Evolutionary conservation across 92 coral and sea anemone species (phyloP).

Genomic region (Paragorgia papillata): DNA sequence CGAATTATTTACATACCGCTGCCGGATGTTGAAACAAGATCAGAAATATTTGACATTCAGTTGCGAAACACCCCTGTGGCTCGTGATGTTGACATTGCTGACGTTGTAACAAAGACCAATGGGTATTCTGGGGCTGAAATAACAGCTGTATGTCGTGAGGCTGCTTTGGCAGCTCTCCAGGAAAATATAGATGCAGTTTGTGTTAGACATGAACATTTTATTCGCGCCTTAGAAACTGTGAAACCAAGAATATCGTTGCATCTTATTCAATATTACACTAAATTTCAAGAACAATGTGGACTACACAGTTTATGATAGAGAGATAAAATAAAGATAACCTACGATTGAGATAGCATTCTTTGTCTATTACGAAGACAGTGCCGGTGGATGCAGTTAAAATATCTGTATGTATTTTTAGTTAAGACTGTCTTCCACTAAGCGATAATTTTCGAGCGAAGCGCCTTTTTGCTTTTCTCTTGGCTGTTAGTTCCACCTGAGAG

Average conservation of each 20-base stretch:
- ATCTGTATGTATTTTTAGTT: no score
- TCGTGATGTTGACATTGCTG: constrained; percentile 61
- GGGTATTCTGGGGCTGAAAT: constrained; percentile 98
- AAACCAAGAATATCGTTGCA: constrained; percentile 76
- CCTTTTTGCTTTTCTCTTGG: no score
- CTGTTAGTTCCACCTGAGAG: no score
- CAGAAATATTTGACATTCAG: constrained; percentile 81
- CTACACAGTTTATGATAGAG: constrained; percentile 68
- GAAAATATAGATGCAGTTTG: constrained; percentile 74
- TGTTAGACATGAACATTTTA: constrained; percentile 70
- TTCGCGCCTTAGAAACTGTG: constrained; percentile 72
- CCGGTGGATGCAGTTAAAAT: no score
- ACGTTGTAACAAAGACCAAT: constrained; percentile 74
- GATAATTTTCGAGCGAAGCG: no score
- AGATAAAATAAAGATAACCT: background rate
- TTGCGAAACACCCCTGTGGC: constrained; percentile 77
- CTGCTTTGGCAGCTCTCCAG: constrained; percentile 87
- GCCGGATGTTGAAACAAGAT: constrained; percentile 80
- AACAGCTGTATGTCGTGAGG: constrained; percentile 90
- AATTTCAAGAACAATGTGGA: constrained; percentile 83
- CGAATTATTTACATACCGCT: constrained; percentile 90
- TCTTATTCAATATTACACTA: constrained; percentile 69
- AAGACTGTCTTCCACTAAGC: no score
- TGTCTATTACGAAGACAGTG: no score
- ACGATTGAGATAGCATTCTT: no score